Conservation (phyloP, 2,797 vertebrate species). For the Falco berigora region DNA sequence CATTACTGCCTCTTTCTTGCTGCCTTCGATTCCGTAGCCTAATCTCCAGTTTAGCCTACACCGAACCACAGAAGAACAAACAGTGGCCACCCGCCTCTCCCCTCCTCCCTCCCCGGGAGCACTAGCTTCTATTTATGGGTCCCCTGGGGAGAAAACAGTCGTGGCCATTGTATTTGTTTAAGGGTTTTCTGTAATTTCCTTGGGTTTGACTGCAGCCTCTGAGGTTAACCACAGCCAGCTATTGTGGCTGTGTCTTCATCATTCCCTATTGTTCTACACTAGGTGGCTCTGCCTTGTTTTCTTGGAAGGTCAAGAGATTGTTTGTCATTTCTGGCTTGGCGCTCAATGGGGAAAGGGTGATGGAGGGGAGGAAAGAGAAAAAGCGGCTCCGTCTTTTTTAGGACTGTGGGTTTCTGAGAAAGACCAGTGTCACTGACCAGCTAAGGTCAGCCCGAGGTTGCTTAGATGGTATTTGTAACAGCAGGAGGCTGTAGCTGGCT, state of each 20-base stretch:
- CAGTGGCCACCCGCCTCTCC: background rate
- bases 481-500: background rate
- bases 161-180: slow-evolving; percentile 54
- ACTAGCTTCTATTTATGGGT: slow-evolving; percentile 45
- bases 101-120: slow-evolving; percentile 33
- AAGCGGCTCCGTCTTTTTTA: slow-evolving; percentile 31
- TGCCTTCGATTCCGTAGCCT: background rate
- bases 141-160: slow-evolving; percentile 40
- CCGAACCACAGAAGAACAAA: slow-evolving; percentile 17
- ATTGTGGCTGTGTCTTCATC: slow-evolving; percentile 35
- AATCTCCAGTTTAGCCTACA: slow-evolving; percentile 5
- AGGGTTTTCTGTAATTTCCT: slow-evolving; percentile 65
- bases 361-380: background rate
- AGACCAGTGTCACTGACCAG: background rate
- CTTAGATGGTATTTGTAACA: background rate
- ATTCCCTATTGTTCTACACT: slow-evolving; percentile 8
- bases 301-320: slow-evolving; percentile 21
- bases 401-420: slow-evolving; percentile 42
- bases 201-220: slow-evolving; percentile 46
- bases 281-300: slow-evolving; percentile 42
- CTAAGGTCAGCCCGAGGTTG: slow-evolving; percentile 17
- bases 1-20: background rate
- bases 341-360: background rate
- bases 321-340: slow-evolving; percentile 13
- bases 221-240: slow-evolving; percentile 64